Conservation (phyloP, 1,140 invertebrate species). For the Drosophila busckii region DNA sequence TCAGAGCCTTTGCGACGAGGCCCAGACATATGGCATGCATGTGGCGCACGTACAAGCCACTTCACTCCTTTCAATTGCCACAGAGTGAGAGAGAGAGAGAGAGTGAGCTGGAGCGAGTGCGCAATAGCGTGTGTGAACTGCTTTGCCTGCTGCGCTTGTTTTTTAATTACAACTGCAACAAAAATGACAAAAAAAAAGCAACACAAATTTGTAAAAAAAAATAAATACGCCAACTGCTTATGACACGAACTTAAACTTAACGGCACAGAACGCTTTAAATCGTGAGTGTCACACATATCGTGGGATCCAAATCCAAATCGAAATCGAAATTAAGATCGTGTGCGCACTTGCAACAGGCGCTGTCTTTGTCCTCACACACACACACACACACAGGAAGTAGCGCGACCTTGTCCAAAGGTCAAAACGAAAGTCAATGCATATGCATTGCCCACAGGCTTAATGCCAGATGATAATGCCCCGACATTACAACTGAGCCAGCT, state of each 20-base stretch:
- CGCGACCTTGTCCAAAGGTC: too few species aligned
- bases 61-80: conserved; percentile 66
- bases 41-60: conserved; percentile 72
- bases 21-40: conserved; percentile 65
- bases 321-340: conserved; percentile 1
- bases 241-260: conserved; percentile 41
- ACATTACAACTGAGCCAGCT: too few species aligned
- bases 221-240: conserved; percentile 29
- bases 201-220: conserved; percentile 1
- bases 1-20: conserved; percentile 11
- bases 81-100: background rate
- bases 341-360: background rate
- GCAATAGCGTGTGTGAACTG: conserved; percentile 4
- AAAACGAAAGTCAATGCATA: too few species aligned
- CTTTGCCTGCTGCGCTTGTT: conserved; percentile 14
- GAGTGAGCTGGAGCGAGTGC: conserved; percentile 9
- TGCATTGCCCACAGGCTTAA: too few species aligned
- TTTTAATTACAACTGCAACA: conserved; percentile 60
- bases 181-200: conserved; percentile 1
- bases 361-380: too few species aligned
- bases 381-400: too few species aligned
- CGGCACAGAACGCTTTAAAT: conserved; percentile 4
- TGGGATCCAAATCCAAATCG: conserved; percentile 30
- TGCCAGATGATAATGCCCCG: too few species aligned
- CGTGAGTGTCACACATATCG: conserved; percentile 35